Base-by-base conservation (phyloP, 2,797 vertebrate species). In the Fistularia tabacaria region DNA sequence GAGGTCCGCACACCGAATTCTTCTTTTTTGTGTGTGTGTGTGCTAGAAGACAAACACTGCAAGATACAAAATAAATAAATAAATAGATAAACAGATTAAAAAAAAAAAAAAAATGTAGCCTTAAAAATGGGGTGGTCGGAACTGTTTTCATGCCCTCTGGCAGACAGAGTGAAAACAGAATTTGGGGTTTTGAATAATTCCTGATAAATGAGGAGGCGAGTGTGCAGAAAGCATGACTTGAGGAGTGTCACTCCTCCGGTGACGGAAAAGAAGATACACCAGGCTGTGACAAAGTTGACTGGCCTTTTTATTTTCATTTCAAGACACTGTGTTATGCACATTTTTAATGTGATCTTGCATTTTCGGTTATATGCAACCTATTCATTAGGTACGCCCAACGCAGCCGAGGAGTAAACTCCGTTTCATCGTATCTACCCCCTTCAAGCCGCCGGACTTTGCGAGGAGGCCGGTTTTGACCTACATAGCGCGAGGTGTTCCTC, bases 151-250 rank as follows among this genome's bases (percentile, higher is more conserved):
- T 65, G 70, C 65, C 66, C 73, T 71, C 48, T 69, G 55, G 65
- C 65, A 58, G 43, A 37, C 39, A n/a, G 51, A 60, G 10, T 46
- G 44, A 59, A 68, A 76, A 52, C 55, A 49, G 72, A 71, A 59
- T 59, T 25, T 64, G 58, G 56, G 48, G 69, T 76, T 52, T 52
- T 61, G 69, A 74, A 77, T 71, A 64, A 77, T 69, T 80, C 63
- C 65, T 74, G 51, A 71, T 73, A 69, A 73, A 14, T 72, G 47
- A 70, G 66, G 59, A 61, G 46, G 59, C 56, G 49, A 53, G 59
- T 46, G 71, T 73, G 72, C 77, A 62, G 57, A 61, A 56, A 74
- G 76, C 71, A 62, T 71, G 70, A 81, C 52, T 51, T 74, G 71
- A 73, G 36, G 54, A 66, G 49, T 79, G 77, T 67, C 74, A 76